phyloP scores from a whole-genome alignment of 2,888 invertebrate species.

The Onchidella celtica region DNA sequence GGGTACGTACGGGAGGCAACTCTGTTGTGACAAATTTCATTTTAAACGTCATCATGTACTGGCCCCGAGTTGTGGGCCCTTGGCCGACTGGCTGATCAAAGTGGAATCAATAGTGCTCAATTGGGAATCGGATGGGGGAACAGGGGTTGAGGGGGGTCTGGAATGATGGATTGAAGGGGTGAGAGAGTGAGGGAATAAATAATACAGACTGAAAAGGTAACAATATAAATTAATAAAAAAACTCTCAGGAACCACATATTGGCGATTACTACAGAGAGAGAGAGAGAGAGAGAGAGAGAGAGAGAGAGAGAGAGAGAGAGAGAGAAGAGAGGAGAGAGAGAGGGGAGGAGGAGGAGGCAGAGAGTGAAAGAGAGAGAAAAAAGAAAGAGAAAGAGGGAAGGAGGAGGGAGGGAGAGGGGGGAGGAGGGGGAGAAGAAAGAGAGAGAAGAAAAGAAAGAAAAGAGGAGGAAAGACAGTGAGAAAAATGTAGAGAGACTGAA shows the following conservation, averaged over 20 bases:
- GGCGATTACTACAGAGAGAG: no score
- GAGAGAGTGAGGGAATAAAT: not conserved
- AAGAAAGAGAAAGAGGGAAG: not conserved
- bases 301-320: not conserved
- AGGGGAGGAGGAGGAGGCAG: not conserved
- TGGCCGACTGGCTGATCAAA: not conserved
- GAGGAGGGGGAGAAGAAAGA: not conserved
- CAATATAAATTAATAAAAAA: not conserved
- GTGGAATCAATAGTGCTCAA: not conserved
- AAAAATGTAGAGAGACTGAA: not conserved
- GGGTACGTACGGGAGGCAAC: no score
- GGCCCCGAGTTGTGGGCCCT: not conserved
- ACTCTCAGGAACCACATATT: no score
- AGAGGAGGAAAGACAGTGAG: not conserved
- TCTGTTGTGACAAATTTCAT: constrained; percentile 20
- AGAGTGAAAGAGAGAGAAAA: not conserved
- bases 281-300: not conserved
- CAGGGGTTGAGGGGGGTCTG: not conserved
- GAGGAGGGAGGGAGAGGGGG: not conserved
- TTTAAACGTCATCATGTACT: not conserved
- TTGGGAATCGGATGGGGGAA: not conserved
- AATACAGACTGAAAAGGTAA: not conserved
- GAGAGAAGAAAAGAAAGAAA: not conserved
- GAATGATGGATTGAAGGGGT: not conserved
- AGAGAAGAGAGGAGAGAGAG: not conserved